These are phyloP conservation scores for Volucella inanis DNA, from an alignment of 2,888 invertebrate genomes.

Conservation along the genomic window DNA sequence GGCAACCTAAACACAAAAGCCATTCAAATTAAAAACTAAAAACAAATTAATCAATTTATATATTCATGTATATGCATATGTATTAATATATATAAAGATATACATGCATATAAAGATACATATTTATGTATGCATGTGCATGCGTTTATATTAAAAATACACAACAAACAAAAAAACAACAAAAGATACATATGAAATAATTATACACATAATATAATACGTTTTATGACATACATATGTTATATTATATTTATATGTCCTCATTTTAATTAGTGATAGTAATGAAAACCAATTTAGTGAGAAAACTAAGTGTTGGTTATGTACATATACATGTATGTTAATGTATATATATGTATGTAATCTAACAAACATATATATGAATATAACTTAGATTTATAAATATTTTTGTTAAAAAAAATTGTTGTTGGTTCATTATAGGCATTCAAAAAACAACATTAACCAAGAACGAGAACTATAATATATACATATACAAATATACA, in stretches of 20 bases:
- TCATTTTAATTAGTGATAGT: conserved; percentile 71
- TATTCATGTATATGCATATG: conserved; percentile 16
- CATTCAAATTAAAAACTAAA: conserved; percentile 23
- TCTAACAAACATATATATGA: conserved; percentile 29
- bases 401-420: conserved; percentile 61
- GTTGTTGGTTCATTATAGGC: conserved; percentile 64
- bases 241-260: conserved; percentile 69
- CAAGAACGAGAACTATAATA: conserved; percentile 50
- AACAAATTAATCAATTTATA: conserved; percentile 36
- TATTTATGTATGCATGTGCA: conserved; percentile 34
- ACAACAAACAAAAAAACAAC: conserved; percentile 9
- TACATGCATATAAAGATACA: conserved; percentile 16
- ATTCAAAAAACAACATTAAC: conserved; percentile 41
- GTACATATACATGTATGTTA: conserved; percentile 39
- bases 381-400: conserved; percentile 45
- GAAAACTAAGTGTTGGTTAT: conserved; percentile 31
- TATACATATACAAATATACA: conserved; percentile 53
- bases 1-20: conserved; percentile 27
- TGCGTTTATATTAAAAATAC: not conserved
- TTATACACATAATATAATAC: conserved; percentile 69
- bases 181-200: conserved; percentile 63
- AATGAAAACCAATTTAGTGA: conserved; percentile 53
- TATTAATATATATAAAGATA: conserved; percentile 39
- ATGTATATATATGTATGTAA: conserved; percentile 17
- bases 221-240: conserved; percentile 69